Evolutionary conservation across 92 coral and sea anemone genomes (phyloP).

Genomic region (Zoanthus solanderi): DNA sequence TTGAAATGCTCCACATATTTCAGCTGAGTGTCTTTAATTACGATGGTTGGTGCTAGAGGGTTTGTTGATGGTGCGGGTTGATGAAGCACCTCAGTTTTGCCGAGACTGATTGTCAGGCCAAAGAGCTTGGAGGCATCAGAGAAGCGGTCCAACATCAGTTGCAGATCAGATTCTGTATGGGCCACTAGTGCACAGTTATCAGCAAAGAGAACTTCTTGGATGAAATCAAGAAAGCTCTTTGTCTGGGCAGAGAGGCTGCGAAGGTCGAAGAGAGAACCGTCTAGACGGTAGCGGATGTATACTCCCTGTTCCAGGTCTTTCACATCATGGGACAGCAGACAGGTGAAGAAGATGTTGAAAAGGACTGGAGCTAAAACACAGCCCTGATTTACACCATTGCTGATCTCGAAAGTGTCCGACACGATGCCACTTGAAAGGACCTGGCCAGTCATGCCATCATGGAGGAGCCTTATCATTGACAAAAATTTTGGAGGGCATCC

Average conservation of each 20-base stretch:
- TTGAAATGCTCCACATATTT: conserved; percentile 38
- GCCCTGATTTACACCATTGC: conserved; percentile 38
- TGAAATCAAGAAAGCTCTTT: neutral
- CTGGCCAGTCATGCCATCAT: conserved; percentile 22
- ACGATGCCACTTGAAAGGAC: conserved; percentile 3
- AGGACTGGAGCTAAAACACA: conserved; percentile 46
- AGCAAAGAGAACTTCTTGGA: conserved; percentile 45
- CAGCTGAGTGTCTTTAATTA: conserved; percentile 28
- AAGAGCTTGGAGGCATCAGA: conserved; percentile 31
- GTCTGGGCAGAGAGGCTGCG: conserved; percentile 4
- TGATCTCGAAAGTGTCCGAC: neutral
- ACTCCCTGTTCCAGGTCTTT: conserved; percentile 27
- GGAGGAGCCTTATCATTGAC: neutral
- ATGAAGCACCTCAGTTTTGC: conserved; percentile 38
- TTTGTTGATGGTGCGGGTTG: conserved; percentile 33
- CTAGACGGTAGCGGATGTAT: conserved; percentile 29
- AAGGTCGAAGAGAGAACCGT: neutral
- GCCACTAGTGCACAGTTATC: conserved; percentile 52
- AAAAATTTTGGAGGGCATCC: conserved; percentile 52
- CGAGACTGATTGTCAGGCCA: conserved; percentile 48
- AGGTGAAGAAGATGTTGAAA: conserved; percentile 47
- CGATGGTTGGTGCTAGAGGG: conserved; percentile 13
- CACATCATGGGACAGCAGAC: conserved; percentile 47
- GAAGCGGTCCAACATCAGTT: conserved; percentile 39
- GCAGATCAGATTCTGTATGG: conserved; percentile 33